phyloP scores from a whole-genome alignment of 2,113 vertebrate species.

The Eclectus roratus region DNA sequence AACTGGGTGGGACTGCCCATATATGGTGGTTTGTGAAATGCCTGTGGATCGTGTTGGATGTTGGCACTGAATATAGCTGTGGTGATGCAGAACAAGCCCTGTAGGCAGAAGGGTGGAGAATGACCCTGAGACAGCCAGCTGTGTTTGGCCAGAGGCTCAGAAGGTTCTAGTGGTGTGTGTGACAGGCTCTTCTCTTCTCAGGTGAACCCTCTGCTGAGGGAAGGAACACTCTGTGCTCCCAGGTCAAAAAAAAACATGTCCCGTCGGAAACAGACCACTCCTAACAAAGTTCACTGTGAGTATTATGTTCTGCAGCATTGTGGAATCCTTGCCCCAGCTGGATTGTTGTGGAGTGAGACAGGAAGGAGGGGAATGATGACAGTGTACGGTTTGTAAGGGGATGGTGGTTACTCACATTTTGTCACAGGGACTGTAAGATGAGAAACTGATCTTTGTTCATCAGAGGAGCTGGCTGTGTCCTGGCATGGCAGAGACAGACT shows the following conservation, averaged over 20 bases:
- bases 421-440: neutral
- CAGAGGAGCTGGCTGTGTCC: neutral
- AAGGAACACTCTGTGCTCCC: slow-evolving; percentile 36
- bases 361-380: neutral
- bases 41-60: neutral
- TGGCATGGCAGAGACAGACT: neutral
- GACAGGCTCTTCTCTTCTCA: slow-evolving; percentile 51
- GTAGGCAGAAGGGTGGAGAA: neutral
- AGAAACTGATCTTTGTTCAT: neutral
- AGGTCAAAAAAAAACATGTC: slow-evolving; percentile 79
- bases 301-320: slow-evolving; percentile 4
- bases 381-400: neutral
- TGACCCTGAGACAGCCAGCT: neutral
- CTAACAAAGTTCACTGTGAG: slow-evolving; percentile 86
- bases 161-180: neutral
- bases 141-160: neutral
- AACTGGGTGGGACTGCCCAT: neutral
- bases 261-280: slow-evolving; percentile 85
- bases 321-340: neutral
- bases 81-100: neutral
- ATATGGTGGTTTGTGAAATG: neutral
- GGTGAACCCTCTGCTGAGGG: slow-evolving; percentile 64
- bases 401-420: neutral
- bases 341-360: neutral
- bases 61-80: neutral